Base-by-base conservation (phyloP, 2,797 vertebrate species). In the Enteromius radiatus region DNA sequence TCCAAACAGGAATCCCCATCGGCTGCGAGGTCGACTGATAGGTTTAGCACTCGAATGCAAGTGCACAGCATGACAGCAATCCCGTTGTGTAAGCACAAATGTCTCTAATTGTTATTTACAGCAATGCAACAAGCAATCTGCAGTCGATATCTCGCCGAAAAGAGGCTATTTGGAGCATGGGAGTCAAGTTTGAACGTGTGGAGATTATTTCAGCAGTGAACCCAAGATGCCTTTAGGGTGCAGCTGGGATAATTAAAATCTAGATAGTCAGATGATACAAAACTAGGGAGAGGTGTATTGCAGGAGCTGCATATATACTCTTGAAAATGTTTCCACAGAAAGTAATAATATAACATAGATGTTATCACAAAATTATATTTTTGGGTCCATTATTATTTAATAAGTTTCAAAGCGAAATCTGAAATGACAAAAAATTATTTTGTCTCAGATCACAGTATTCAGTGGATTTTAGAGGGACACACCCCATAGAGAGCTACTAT, bases 1-100 rank as follows among this genome's bases (percentile, higher is more conserved):
- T 84, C 81, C 67, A 80, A 82, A 78, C 81, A 82, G 85, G 81
- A 88, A 81, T 85, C 70, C 87, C 83, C 67, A 68, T 61, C 14
- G 76, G 84, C 80, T 76, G 56, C 49, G 14, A 77, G 64, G 45
- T 33, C 17, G 21, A 78, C 28, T 67, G 64, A 68, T 41, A 23
- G 52, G 47, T 69, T 69, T 47, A 56, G 28, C 3, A 2, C 47
- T 10, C 38, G 1, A 26, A 64, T 81, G 70, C 10, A 49, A 47
- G 38, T 3, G 2, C 41, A 52, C 45, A 52, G 33, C 33, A n/a
- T 36, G 70, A 75, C 69, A 81, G 31, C 6, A 23, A 11, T 28
- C 2, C 15, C 6, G 23, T 41, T 59, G 52, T 45, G 74, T 19
- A 68, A 47, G 52, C 49, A 69, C 75, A 77, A 82, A 69, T 59